Conservation (phyloP, 2,113 vertebrate genomes). For the Petaurus breviceps region DNA sequence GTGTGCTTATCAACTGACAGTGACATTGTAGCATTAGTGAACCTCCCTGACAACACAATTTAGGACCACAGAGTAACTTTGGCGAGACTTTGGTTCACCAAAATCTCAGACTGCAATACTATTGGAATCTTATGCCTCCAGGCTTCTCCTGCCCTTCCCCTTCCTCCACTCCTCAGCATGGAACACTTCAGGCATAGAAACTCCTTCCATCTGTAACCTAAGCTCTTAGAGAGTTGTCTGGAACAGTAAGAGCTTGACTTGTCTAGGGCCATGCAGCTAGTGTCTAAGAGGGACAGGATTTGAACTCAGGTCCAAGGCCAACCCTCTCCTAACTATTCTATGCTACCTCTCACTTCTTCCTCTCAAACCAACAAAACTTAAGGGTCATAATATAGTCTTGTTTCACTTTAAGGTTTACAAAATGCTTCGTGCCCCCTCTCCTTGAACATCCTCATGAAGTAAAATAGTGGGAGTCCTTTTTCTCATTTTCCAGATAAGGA, state of each 20-base stretch:
- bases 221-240: background rate
- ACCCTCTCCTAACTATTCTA: background rate
- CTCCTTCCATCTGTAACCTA: background rate
- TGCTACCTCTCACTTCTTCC: background rate
- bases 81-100: background rate
- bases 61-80: background rate
- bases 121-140: background rate
- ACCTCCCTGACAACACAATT: background rate
- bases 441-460: background rate
- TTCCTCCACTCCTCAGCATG: background rate
- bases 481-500: background rate
- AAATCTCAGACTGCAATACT: background rate
- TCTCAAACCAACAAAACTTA: background rate
- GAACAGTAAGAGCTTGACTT: background rate
- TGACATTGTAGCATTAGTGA: background rate
- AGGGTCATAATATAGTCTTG: background rate
- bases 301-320: background rate
- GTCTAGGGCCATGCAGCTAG: background rate
- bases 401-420: background rate
- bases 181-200: background rate
- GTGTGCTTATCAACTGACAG: background rate
- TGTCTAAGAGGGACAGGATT: background rate
- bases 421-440: background rate
- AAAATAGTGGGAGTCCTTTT: background rate
- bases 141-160: too few species aligned